Base-by-base conservation (phyloP, 1,140 invertebrate species). In the Pararge aegeria region DNA sequence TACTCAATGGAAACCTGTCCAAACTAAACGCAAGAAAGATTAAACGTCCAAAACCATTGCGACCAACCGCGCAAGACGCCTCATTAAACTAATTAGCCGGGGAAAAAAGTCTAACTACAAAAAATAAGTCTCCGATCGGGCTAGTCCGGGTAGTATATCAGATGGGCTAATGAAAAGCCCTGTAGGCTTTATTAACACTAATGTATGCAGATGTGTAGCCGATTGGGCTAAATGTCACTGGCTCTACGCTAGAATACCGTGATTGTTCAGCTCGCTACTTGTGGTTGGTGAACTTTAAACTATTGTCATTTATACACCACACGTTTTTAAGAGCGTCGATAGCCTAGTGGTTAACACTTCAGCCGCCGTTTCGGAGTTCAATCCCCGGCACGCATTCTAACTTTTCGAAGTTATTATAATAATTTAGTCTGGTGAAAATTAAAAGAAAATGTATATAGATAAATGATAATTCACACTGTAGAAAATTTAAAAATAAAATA, bases 141-240 rank as follows among this genome's bases (percentile, higher is more conserved):
- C 74, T 67, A 80, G 81, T 76, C 80, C 78, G 76, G 71, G 78
- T 80, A 72, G 53, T 48, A 56, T 78, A 86, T 83, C 80, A 70
- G 83, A 86, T 86, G 75, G 67, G 72, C 75, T 86, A 83, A 86
- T 85, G 80, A 80, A 82, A 83, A 44, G 54, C 69, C 73, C 73
- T 75, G 79, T 74, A 74, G 65, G 66, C 75, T 83, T 86, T 86
- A 86, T 84, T 84, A 86, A 83, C 71, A 65, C 72, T 86, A 86
- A 86, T 86, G 80, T 86, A 86, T 86, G 70, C 83, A 76, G 80
- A 81, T 86, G 66, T 65, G 68, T 79, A 79, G 71, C 48, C 55
- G 83, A 86, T 86, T 77, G 68, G 54, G 71, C 67, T 68, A 83
- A 86, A 84, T 83, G 80, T 84, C 80, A 84, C 52, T 61, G 30